phyloP scores from a whole-genome alignment of 2,797 vertebrate species.

The Aselliscus stoliczkanus region DNA sequence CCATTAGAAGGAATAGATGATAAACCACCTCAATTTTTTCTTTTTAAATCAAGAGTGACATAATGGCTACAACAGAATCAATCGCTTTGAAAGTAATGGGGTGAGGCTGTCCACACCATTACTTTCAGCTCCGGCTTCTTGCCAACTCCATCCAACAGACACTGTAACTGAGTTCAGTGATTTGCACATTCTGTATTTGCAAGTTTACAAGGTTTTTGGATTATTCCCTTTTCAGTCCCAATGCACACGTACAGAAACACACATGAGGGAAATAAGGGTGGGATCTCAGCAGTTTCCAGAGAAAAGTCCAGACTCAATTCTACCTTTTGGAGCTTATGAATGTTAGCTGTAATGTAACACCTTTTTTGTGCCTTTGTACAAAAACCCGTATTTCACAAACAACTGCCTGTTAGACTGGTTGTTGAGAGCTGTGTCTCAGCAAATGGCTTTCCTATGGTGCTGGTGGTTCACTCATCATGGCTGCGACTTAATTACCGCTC shows the following conservation, averaged over 20 bases:
- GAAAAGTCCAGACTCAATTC: background rate
- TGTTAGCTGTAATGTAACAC: background rate
- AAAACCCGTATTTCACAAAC: constrained; percentile 56
- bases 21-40: constrained; percentile 33
- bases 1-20: constrained; percentile 62
- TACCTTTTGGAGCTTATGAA: background rate
- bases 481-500: constrained; percentile 59
- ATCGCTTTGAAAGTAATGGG: constrained; percentile 66
- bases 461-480: constrained; percentile 3
- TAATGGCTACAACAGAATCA: constrained; percentile 69
- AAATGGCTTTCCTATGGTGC: constrained; percentile 28
- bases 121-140: constrained; percentile 53
- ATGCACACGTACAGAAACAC: background rate
- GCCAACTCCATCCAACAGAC: background rate
- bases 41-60: constrained; percentile 43
- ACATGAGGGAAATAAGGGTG: background rate
- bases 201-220: constrained; percentile 39
- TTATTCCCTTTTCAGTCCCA: background rate
- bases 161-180: constrained; percentile 44
- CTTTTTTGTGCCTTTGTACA: background rate
- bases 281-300: background rate
- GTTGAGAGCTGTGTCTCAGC: background rate
- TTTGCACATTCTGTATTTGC: constrained; percentile 38
- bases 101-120: constrained; percentile 71
- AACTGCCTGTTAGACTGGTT: constrained; percentile 37